Conservation (phyloP, 2,113 vertebrate genomes). For the Steatornis caripensis region DNA sequence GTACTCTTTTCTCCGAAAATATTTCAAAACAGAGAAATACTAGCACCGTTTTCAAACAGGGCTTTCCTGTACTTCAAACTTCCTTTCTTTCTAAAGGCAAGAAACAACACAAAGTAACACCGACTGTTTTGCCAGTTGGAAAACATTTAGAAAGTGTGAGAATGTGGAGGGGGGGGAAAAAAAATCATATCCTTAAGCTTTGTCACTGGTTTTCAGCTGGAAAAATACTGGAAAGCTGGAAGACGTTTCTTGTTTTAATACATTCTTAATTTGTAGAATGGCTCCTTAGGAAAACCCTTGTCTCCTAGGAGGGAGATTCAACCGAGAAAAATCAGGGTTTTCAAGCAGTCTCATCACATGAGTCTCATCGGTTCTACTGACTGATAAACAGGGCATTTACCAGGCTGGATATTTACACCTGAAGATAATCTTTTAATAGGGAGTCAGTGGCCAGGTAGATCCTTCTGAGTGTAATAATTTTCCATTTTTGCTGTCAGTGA, state of each 20-base stretch:
- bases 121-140: constrained; percentile 15
- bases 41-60: neutral
- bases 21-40: neutral
- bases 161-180: neutral
- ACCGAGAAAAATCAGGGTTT: neutral
- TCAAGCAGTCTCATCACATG: neutral
- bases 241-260: neutral
- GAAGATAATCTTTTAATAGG: neutral
- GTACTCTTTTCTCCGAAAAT: neutral
- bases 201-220: constrained; percentile 16
- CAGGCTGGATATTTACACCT: neutral
- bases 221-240: constrained; percentile 14
- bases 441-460: neutral
- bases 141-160: constrained; percentile 33
- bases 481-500: neutral
- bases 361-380: no score
- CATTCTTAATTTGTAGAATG: neutral
- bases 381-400: neutral
- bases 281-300: neutral
- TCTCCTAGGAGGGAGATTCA: neutral
- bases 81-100: neutral
- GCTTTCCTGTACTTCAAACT: neutral
- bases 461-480: neutral
- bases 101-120: constrained; percentile 19
- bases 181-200: neutral